Evolutionary conservation across 2,113 vertebrate species (phyloP).

Genomic region (Phalacrocorax aristotelis): DNA sequence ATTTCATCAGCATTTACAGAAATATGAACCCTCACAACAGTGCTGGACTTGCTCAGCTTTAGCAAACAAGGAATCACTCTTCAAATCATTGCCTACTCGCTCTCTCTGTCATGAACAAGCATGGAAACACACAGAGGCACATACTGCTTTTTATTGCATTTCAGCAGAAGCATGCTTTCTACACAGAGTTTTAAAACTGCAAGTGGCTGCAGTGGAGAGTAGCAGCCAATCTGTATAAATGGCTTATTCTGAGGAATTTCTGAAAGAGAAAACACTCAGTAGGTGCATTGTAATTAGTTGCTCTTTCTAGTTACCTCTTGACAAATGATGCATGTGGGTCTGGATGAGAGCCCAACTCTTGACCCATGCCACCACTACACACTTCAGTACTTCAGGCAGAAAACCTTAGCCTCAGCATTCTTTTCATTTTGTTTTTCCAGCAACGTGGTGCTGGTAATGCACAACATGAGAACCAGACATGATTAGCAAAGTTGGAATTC

Average conservation of each 20-base stretch:
- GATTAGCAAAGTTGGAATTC: slow-evolving; percentile 36
- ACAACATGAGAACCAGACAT: slow-evolving; percentile 13
- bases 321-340: slow-evolving; percentile 37
- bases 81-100: background rate
- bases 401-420: slow-evolving; percentile 41
- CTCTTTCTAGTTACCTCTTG: slow-evolving; percentile 65
- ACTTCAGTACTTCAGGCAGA: slow-evolving; percentile 45
- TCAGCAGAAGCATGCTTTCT: slow-evolving; percentile 8
- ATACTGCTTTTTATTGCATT: background rate
- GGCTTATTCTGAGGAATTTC: slow-evolving; percentile 4
- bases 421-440: background rate
- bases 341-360: slow-evolving; percentile 60
- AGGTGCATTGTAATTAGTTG: slow-evolving; percentile 37
- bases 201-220: background rate
- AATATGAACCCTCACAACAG: background rate
- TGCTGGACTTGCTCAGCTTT: background rate
- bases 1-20: slow-evolving; percentile 50
- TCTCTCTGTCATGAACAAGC: background rate
- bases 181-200: slow-evolving; percentile 18
- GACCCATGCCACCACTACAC: slow-evolving; percentile 48
- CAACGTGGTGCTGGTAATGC: background rate
- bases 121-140: background rate
- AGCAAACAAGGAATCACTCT: background rate
- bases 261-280: slow-evolving; percentile 14
- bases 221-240: slow-evolving; percentile 3